Evolutionary conservation across 2,888 invertebrate species (phyloP).

Genomic region (Erebia epiphron): DNA sequence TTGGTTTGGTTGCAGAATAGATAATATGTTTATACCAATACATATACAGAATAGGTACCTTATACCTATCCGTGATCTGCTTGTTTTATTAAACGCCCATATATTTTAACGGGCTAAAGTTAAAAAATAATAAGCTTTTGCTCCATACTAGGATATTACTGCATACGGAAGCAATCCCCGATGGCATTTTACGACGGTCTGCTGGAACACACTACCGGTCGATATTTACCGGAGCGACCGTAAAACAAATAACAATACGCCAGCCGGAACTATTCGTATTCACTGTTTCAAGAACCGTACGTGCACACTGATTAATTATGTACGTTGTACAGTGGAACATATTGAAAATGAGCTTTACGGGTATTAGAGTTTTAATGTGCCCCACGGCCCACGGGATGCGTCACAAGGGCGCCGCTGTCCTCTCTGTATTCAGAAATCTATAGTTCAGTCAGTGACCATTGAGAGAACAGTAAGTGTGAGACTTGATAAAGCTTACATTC

Average conservation of each 20-base stretch:
- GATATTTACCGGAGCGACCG: slow-evolving; percentile 61
- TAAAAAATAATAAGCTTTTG: slow-evolving; percentile 15
- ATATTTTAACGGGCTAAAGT: background rate
- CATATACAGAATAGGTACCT: too few relatives aligned
- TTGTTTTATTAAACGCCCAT: background rate
- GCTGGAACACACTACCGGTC: slow-evolving; percentile 52
- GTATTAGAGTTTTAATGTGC: too few relatives aligned
- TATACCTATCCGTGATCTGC: background rate
- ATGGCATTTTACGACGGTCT: slow-evolving; percentile 45
- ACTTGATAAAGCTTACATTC: background rate
- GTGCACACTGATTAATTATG: slow-evolving; percentile 1
- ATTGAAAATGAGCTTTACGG: background rate
- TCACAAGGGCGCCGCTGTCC: too few relatives aligned
- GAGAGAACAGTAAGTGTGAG: background rate
- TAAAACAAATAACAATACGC: slow-evolving; percentile 48
- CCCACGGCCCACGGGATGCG: too few relatives aligned
- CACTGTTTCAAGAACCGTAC: slow-evolving; percentile 16
- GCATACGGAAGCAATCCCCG: slow-evolving; percentile 40
- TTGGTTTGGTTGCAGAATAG: too few relatives aligned
- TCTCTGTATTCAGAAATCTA: too few relatives aligned
- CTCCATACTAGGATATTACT: slow-evolving; percentile 39
- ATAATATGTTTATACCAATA: too few relatives aligned
- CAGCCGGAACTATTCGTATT: slow-evolving; percentile 23
- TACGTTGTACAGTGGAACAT: background rate
- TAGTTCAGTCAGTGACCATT: too few relatives aligned